Evolutionary conservation across 2,797 vertebrate genomes (phyloP), one percentile per base, ranked within the genome.

Genomic region (Poliocrania exsul): DNA sequence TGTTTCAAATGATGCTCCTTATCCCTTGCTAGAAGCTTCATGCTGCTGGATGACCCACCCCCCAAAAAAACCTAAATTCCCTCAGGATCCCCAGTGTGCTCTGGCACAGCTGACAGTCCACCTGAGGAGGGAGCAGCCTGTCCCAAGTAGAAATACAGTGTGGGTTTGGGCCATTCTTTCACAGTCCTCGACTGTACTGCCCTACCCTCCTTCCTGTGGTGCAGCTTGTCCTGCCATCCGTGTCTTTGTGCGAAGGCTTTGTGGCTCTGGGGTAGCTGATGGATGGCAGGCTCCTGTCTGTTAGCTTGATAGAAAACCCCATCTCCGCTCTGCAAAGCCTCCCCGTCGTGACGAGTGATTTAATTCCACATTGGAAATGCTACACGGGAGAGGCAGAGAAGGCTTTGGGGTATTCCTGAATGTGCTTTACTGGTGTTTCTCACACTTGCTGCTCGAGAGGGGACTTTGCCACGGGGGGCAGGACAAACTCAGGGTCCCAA

Each of bases 401-500:
- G 60, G 46, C 10, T 57, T 12, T 71, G 66, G 56, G 24, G 17
- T 38, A 31, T 53, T 77, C 29, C 49, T 79, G 37, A 44, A 50
- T 11, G 25, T 64, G 75, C 33, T 80, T 81, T 54, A 29, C 1
- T 1, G 53, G 56, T 1, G 0, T 47, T 69, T 49, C 46, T 86
- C 50, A 42, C 0, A 0, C 44, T 60, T 4, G 0, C 35, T 54
- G 74, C 7, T 3, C 5, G 3, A 2, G 2, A 54, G 24, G 33
- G 70, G n/a, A 46, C 10, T 75, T 75, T 60, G 50, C 46, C 2
- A 0, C 10, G 62, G 51, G 90, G 40, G 54, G 56, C 73, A 94
- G 83, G 73, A 81, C 67, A 70, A 78, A 56, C 72, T 78, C 72
- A 38, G 51, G 25, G 64, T 64, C 87, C 56, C 8, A 0, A 70